Conservation (phyloP, 2,888 invertebrate species). For the Dynastes maya region DNA sequence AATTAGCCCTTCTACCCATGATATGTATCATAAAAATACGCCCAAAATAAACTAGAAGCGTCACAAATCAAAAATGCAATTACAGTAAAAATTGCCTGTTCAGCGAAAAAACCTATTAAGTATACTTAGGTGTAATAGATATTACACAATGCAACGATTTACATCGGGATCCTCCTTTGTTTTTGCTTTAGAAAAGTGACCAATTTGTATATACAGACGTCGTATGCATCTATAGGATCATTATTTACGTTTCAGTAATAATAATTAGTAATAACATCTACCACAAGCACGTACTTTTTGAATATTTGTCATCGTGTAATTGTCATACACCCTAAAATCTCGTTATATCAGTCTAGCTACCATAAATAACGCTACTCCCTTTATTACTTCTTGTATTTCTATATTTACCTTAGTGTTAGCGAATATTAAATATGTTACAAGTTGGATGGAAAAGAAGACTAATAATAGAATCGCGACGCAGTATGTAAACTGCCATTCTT, state of each 20-base stretch:
- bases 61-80: slow-evolving; percentile 40
- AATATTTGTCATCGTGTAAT: slow-evolving; percentile 40
- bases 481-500: no score
- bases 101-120: slow-evolving; percentile 15
- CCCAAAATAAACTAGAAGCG: neutral
- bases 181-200: slow-evolving; percentile 43
- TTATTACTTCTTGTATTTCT: neutral
- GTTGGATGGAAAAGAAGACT: no score
- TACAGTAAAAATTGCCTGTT: slow-evolving; percentile 48
- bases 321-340: slow-evolving; percentile 39
- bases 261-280: slow-evolving; percentile 40
- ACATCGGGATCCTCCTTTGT: neutral
- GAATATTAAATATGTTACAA: neutral
- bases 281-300: slow-evolving; percentile 42
- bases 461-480: no score
- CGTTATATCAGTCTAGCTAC: slow-evolving; percentile 52
- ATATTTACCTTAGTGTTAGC: neutral
- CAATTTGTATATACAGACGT: slow-evolving; percentile 39
- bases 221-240: slow-evolving; percentile 23
- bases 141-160: slow-evolving; percentile 24
- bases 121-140: slow-evolving; percentile 23
- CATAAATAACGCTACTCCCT: slow-evolving; percentile 53
- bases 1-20: neutral
- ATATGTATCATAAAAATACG: slow-evolving; percentile 28
- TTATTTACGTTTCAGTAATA: slow-evolving; percentile 15